Percentiles rank a stretch among this genome's conserved stretches.
phyloP scores from a whole-genome alignment of 2,113 vertebrate genomes.

The Tragelaphus strepsiceros region DNA sequence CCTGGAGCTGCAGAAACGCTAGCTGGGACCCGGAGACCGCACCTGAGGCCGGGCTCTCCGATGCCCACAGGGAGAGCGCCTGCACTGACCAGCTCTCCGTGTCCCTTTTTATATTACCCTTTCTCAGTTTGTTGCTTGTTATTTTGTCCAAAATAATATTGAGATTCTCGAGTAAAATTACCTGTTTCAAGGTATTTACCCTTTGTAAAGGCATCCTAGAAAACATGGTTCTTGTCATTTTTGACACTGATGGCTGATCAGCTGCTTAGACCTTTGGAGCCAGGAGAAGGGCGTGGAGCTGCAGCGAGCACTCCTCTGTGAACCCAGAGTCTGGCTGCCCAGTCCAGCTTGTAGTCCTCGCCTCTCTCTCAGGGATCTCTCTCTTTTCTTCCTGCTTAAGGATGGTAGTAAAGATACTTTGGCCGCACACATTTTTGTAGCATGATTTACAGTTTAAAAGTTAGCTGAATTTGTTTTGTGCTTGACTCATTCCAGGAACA shows the following conservation, averaged over 20 bases:
- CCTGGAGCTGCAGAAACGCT: too few relatives aligned
- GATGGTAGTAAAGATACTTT: neutral
- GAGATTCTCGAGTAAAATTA: neutral
- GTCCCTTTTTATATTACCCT: neutral
- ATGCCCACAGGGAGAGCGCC: neutral
- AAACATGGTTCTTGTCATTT: neutral
- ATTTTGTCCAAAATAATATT: neutral
- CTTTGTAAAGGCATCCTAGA: neutral
- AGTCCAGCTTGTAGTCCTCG: neutral
- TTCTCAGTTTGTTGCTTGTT: neutral
- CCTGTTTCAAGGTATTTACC: neutral
- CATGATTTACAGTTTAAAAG: neutral
- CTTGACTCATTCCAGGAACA: neutral
- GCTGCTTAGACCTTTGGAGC: neutral
- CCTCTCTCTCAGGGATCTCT: neutral
- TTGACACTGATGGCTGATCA: neutral
- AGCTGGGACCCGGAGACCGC: neutral
- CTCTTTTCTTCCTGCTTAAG: neutral
- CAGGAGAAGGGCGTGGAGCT: neutral
- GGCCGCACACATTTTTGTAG: neutral
- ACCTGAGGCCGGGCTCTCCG: neutral
- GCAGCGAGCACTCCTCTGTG: fast-evolving
- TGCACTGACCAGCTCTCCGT: too few relatives aligned
- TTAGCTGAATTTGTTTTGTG: neutral
- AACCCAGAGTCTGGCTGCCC: neutral